Base-by-base conservation (phyloP, 2,888 invertebrate genomes). In the Helicoverpa assulta region DNA sequence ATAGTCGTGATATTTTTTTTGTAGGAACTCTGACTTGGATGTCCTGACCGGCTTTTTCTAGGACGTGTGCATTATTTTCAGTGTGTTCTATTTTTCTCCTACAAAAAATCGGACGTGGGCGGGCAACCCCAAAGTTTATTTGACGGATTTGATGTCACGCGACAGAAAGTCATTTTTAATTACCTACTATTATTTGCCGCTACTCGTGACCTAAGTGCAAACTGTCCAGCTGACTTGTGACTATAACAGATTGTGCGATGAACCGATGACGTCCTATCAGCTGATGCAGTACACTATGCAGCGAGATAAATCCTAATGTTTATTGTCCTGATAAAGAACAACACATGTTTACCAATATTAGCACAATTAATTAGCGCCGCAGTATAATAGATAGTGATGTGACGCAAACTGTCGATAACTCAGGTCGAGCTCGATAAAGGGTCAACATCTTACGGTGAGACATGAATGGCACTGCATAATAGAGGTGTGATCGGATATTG, bases 361-460 rank as follows among this genome's bases (percentile, higher is more conserved):
- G 64, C 52, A 73, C 68, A 74, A 79, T 70, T 81, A 81, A 73
- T 81, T 80, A 82, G 64, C 65, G 40, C 52, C 55, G 19, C 51
- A 52, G 33, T 40, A 40, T 21, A 54, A 59, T 63, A 64, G 73
- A 79, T 80, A 81, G 80, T 58, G 70, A 62, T 43, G 73, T 81
- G 76, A 81, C 80, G 73, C 80, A 79, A 77, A 78, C 55, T 78
- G 47, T 65, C 72, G 76, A 78, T 78, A 78, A 66, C 76, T 67
- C 61, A 76, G 71, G 66, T 61, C 67, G 71, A 5, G 14, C 29
- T 51, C 33, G 67, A 72, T 76, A 79, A 74, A 59, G 76, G 80
- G 76, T 72, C 72, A 77, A 53, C 59, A 57, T 66, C 75, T 74
- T 59, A 74, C 78, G 55, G 78, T 74, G 37, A 70, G 56, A 73